Evolutionary conservation across 2,113 vertebrate genomes (phyloP), one percentile per base, ranked within the genome.

Genomic region (Procavia capensis): DNA sequence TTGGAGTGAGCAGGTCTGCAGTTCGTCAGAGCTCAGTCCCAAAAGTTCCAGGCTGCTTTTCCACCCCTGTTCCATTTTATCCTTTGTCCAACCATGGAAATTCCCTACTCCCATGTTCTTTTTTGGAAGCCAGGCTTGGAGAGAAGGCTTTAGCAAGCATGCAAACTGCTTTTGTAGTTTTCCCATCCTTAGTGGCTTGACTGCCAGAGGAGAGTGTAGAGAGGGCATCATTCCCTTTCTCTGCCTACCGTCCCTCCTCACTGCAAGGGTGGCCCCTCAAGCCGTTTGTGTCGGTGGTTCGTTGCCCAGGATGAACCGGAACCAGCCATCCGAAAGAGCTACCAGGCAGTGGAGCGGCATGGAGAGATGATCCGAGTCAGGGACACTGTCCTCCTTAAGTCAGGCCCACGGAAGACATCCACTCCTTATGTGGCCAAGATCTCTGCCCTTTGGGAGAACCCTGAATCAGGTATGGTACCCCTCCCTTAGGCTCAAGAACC

Each of bases 351-450:
- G 97, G 99, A 99, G 98, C 98, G 99, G 92, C 99, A 99, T 0
- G 98, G 99, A 74, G 99, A 99, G 85, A 98, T 99, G 68, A 99
- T 99, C 98, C 98, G 98, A 70, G 99, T 99, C 89, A 98, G 99
- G 84, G 99, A 99, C 95, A 99, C 99, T 0, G 99, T 99, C 94
- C 99, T 99, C 76, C 98, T 99, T 88, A 99, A 99, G 93, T 99
- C 99, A 0, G 99, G 99, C 86, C 99, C 99, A 8, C 98, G 99
- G 64, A 99, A 99, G 98, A 99, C 99, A 20, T 99, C 99, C 22
- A 99, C 99, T 97, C 99, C 99, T 43, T 99, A 99, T 1, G 99
- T 99, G 90, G 99, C 99, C 82, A 99, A 99, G 98, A 99, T 99
- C 94, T 99, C 99, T 0, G 99, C 99, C 0, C 98, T 99, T 96